phyloP scores from a whole-genome alignment of 2,888 invertebrate species.

The Netelia melanura region DNA sequence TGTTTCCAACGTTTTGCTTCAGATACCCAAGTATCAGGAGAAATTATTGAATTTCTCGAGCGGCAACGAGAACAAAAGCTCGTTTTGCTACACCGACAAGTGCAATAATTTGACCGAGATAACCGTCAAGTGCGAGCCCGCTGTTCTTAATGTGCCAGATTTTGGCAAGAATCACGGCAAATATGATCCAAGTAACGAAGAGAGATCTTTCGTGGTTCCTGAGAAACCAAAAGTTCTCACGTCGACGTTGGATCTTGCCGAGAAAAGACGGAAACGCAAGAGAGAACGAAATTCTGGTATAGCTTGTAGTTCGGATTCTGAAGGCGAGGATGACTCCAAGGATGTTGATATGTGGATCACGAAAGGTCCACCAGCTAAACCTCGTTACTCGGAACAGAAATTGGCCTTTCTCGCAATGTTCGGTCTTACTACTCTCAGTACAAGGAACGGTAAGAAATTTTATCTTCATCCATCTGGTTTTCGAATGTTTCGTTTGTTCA shows the following conservation, averaged over 20 bases:
- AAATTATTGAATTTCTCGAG: slow-evolving; percentile 80
- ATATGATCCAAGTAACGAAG: slow-evolving; percentile 72
- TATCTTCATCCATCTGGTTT: slow-evolving; percentile 39
- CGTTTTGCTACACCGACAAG: slow-evolving; percentile 81
- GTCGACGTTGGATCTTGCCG: slow-evolving; percentile 86
- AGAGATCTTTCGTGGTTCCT: slow-evolving; percentile 72
- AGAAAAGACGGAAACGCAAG: slow-evolving; percentile 85
- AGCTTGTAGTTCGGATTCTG: slow-evolving; percentile 86
- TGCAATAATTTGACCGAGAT: slow-evolving; percentile 82
- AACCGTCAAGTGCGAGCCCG: slow-evolving; percentile 79
- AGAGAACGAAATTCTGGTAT: slow-evolving; percentile 78
- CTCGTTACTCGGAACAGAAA: slow-evolving; percentile 86
- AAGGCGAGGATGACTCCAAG: slow-evolving; percentile 85
- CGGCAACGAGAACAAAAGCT: slow-evolving; percentile 74
- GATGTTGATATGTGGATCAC: slow-evolving; percentile 87
- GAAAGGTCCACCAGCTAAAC: slow-evolving; percentile 86
- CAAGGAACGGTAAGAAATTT: slow-evolving; percentile 87
- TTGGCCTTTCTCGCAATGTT: slow-evolving; percentile 88
- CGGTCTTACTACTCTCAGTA: slow-evolving; percentile 87
- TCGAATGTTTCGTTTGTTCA: neutral
- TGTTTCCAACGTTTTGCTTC: slow-evolving; percentile 81
- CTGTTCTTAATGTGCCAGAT: slow-evolving; percentile 83
- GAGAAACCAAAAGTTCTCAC: slow-evolving; percentile 78
- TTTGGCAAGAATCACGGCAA: slow-evolving; percentile 80
- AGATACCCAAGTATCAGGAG: slow-evolving; percentile 83